These are phyloP conservation scores for Diadophis punctatus DNA, from an alignment of 2,113 vertebrate genomes.

Conservation along the genomic window DNA sequence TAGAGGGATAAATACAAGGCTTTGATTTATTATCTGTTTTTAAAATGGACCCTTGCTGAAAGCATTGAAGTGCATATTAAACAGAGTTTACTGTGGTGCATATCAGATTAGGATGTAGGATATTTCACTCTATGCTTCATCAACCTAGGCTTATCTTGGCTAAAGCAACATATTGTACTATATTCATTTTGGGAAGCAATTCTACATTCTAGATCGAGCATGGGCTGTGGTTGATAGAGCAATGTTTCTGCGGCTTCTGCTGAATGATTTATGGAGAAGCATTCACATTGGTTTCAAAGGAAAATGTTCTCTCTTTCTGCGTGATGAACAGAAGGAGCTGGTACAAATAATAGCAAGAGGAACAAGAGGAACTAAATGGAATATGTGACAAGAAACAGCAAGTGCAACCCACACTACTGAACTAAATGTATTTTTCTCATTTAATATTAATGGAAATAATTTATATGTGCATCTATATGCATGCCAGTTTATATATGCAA, in stretches of 20 bases:
- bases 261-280: conserved; percentile 62
- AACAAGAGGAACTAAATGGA: conserved; percentile 43
- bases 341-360: conserved; percentile 43
- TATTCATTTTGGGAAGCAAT: conserved; percentile 48
- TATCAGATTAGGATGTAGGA: conserved; percentile 55
- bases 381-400: conserved; percentile 31
- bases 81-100: conserved; percentile 53
- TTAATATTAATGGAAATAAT: conserved; percentile 10
- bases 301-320: conserved; percentile 53
- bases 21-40: conserved; percentile 55
- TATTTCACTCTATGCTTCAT: conserved; percentile 55
- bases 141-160: conserved; percentile 52
- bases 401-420: conserved; percentile 1
- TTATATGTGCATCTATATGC: conserved; percentile 29
- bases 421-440: conserved; percentile 22
- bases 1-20: conserved; percentile 54
- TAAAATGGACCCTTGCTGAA: conserved; percentile 53
- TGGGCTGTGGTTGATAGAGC: conserved; percentile 48
- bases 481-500: neutral
- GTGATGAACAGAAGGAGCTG: conserved; percentile 52
- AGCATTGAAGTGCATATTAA: conserved; percentile 52
- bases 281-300: conserved; percentile 53
- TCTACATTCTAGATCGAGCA: conserved; percentile 42
- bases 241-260: conserved; percentile 30
- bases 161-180: conserved; percentile 28